Evolutionary conservation across 1,140 invertebrate species (phyloP).

Genomic region (Drosophila virilis): DNA sequence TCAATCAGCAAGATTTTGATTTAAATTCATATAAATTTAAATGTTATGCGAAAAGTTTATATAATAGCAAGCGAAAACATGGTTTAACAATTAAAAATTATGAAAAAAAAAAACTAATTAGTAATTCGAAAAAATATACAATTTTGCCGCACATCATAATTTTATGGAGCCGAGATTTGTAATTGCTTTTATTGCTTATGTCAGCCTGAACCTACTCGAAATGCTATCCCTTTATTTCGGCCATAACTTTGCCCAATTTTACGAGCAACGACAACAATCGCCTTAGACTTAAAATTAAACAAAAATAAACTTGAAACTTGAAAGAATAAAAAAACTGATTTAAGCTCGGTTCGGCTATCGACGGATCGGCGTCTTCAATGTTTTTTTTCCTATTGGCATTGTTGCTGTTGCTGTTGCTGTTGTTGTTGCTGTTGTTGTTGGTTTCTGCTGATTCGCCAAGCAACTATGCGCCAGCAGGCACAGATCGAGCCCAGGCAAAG

Average conservation of each 20-base stretch:
- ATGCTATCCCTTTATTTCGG: constrained; percentile 21
- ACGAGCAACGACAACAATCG: constrained; percentile 60
- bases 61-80: not conserved
- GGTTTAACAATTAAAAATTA: not conserved
- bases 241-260: constrained; percentile 64
- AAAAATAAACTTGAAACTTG: constrained; percentile 71
- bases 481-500: constrained; percentile 27
- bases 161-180: not conserved
- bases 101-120: not conserved
- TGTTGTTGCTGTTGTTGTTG: constrained; percentile 16
- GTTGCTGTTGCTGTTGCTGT: not conserved
- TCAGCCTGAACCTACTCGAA: no score
- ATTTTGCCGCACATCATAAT: not conserved
- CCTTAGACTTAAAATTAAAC: constrained; percentile 42
- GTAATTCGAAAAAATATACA: no score
- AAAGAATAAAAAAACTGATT: constrained; percentile 31
- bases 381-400: constrained; percentile 6
- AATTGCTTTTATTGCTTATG: not conserved
- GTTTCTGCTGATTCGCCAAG: constrained; percentile 55
- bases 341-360: constrained; percentile 27
- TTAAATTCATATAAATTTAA: no score
- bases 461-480: constrained; percentile 75
- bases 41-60: not conserved
- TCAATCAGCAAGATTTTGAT: no score
- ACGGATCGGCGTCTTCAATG: constrained; percentile 25